Evolutionary conservation across 2,888 invertebrate genomes (phyloP).

Genomic region (Tanypteryx hageni): DNA sequence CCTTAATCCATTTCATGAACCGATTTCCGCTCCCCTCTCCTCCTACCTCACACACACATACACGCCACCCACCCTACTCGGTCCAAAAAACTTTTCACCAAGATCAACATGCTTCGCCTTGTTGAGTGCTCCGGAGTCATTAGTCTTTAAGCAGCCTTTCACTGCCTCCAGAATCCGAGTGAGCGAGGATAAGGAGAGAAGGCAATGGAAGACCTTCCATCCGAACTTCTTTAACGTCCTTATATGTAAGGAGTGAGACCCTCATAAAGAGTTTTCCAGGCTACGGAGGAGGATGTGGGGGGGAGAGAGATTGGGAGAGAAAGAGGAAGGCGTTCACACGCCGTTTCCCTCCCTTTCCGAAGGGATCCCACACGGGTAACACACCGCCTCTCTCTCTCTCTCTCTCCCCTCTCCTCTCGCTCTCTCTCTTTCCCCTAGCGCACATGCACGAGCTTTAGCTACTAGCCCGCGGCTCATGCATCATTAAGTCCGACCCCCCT

Average conservation of each 20-base stretch:
- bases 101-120: constrained; percentile 29
- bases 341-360: not conserved
- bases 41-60: not conserved
- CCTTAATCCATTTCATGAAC: constrained; percentile 41
- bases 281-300: not conserved
- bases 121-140: constrained; percentile 41
- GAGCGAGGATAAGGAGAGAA: not conserved
- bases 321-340: not conserved
- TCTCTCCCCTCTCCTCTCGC: not conserved
- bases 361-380: not conserved
- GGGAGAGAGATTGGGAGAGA: not conserved
- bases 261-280: constrained; percentile 12
- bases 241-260: not conserved
- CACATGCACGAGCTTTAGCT: constrained; percentile 3
- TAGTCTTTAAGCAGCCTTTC: constrained; percentile 52
- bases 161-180: not conserved
- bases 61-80: not conserved
- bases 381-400: not conserved
- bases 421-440: not conserved
- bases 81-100: constrained; percentile 18
- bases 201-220: not conserved
- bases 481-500: constrained; percentile 29
- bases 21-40: not conserved
- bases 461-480: constrained; percentile 37
- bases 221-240: constrained; percentile 8